Evolutionary conservation across 2,113 vertebrate species (phyloP).

Genomic region (Pyxicephalus adspersus): DNA sequence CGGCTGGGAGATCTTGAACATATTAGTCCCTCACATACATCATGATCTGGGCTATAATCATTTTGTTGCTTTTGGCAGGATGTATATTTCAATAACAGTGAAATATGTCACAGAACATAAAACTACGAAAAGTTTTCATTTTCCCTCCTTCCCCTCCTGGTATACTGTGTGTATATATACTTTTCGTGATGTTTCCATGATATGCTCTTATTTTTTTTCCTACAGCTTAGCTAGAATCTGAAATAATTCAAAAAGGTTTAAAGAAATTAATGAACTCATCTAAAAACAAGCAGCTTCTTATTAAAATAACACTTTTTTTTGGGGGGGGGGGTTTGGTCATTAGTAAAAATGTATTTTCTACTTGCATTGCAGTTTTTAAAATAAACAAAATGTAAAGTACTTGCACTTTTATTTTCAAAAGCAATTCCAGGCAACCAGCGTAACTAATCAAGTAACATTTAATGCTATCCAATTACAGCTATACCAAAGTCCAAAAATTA

Average conservation of each 20-base stretch:
- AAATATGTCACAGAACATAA: slow-evolving; percentile 65
- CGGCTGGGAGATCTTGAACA: slow-evolving; percentile 56
- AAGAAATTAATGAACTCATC: too few relatives aligned
- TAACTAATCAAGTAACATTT: too few relatives aligned
- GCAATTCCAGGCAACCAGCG: too few relatives aligned
- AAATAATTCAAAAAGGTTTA: not conserved
- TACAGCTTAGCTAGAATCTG: not conserved
- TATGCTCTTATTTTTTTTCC: slow-evolving; percentile 59
- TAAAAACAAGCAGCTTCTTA: too few relatives aligned
- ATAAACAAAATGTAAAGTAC: too few relatives aligned
- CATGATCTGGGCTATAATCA: slow-evolving; percentile 64
- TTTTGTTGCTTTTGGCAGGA: slow-evolving; percentile 76
- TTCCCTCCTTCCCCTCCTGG: slow-evolving; percentile 43
- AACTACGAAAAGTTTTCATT: slow-evolving; percentile 72
- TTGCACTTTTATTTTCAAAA: too few relatives aligned
- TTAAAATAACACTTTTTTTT: too few relatives aligned
- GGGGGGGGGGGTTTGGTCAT: too few relatives aligned
- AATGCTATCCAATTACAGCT: too few relatives aligned
- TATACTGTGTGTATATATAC: slow-evolving; percentile 49
- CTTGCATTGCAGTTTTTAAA: too few relatives aligned
- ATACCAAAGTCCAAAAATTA: too few relatives aligned
- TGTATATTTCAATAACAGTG: slow-evolving; percentile 68
- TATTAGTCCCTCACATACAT: slow-evolving; percentile 68
- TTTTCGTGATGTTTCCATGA: slow-evolving; percentile 70
- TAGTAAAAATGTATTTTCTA: too few relatives aligned